A percentile compares a stretch with the other conserved stretches of the same genome.
Evolutionary conservation across 2,888 invertebrate genomes (phyloP).

Genomic region (Baccha elongata): DNA sequence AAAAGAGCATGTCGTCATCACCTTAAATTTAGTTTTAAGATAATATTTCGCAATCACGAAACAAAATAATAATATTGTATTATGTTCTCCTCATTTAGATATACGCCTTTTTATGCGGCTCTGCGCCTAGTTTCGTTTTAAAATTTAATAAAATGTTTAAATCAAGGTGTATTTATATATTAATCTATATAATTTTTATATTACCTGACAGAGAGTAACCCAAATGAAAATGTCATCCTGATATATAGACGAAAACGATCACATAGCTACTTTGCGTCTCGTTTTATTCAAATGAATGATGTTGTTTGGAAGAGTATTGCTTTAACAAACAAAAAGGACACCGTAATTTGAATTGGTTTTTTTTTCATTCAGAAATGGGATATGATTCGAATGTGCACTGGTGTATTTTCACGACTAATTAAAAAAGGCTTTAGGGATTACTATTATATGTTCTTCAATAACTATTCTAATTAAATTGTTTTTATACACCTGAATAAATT

Average conservation of each 20-base stretch:
- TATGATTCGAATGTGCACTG: constrained; percentile 1
- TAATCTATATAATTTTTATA: constrained; percentile 17
- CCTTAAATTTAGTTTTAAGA: constrained; percentile 20
- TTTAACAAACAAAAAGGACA: not conserved
- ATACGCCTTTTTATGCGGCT: not conserved
- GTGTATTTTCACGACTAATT: constrained; percentile 16
- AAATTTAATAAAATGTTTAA: constrained; percentile 3
- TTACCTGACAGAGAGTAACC: not conserved
- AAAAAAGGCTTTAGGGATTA: not conserved
- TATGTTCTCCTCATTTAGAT: not conserved
- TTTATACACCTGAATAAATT: too few relatives aligned
- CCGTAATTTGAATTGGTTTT: constrained; percentile 8
- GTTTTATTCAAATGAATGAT: constrained; percentile 9
- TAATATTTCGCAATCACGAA: constrained; percentile 46
- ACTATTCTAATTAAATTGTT: too few relatives aligned
- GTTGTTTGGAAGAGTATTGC: constrained; percentile 1
- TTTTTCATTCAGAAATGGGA: not conserved
- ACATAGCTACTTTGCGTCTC: not conserved
- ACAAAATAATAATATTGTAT: constrained; percentile 6
- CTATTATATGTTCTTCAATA: not conserved
- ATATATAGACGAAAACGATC: too few relatives aligned
- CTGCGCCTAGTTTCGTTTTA: not conserved
- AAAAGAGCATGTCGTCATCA: constrained; percentile 26
- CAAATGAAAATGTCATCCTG: not conserved
- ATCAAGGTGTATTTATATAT: constrained; percentile 22